phyloP scores from a whole-genome alignment of 2,888 invertebrate genomes.

The Ochropacha duplaris region DNA sequence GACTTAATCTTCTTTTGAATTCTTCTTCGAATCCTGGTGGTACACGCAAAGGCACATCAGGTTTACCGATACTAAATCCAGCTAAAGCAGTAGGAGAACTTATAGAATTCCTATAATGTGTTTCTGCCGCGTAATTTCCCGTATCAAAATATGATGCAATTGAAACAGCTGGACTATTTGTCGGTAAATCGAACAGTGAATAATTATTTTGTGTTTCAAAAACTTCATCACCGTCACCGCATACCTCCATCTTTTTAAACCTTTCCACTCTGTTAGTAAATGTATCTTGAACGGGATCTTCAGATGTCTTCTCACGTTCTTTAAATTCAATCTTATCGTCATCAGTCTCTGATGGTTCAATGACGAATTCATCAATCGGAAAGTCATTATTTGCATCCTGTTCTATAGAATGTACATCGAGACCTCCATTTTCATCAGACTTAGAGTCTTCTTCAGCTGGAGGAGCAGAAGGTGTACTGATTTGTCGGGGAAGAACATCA shows the following conservation, averaged over 20 bases:
- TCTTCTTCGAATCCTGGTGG: constrained; percentile 75
- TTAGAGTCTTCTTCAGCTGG: constrained; percentile 62
- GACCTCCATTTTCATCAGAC: constrained; percentile 60
- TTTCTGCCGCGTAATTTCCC: constrained; percentile 73
- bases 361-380: constrained; percentile 66
- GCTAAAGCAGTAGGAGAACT: constrained; percentile 36
- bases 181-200: constrained; percentile 26
- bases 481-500: constrained; percentile 47
- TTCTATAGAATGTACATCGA: constrained; percentile 73
- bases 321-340: constrained; percentile 66
- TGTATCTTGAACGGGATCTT: constrained; percentile 50
- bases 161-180: constrained; percentile 48
- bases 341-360: constrained; percentile 69
- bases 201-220: constrained; percentile 22
- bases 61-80: constrained; percentile 21
- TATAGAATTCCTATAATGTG: constrained; percentile 62
- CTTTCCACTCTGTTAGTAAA: constrained; percentile 70
- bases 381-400: constrained; percentile 74
- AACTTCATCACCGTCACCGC: constrained; percentile 25
- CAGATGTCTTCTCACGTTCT: constrained; percentile 45
- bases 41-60: constrained; percentile 37
- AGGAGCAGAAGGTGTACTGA: constrained; percentile 60
- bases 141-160: constrained; percentile 77
- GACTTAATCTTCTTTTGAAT: constrained; percentile 40
- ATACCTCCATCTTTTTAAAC: constrained; percentile 59